Base-by-base conservation (phyloP, 2,888 invertebrate genomes). In the Eupeodes latifasciatus region DNA sequence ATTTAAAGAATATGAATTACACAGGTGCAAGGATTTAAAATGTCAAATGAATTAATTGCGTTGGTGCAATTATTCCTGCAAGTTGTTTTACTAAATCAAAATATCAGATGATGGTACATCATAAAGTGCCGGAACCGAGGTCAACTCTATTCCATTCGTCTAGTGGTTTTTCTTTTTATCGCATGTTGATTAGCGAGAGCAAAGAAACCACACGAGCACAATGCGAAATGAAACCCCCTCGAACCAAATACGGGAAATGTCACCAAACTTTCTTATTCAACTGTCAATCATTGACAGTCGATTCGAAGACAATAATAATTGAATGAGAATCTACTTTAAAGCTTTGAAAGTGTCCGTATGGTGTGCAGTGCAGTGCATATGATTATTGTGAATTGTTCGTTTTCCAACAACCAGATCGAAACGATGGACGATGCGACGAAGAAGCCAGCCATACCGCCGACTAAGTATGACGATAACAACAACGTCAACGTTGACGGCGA, bases 251-350 rank as follows among this genome's bases (percentile, higher is more conserved):
- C 74, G 88, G 88, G 74, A 81, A 88, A 88, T 88, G 88, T 88
- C 88, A 88, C 84, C 84, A 88, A 88, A 88, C 81, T 88, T 84
- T 88, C 81, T 84, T 78, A 88, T 88, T 88, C 88, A 88, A 77
- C 88, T 81, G 88, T 88, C 88, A 88, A 88, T 88, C 88, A 88
- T 87, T 84, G 88, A 84, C 88, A 84, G 88, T 81, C 74, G 84
- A 84, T 81, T 77, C 71, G 77, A 88, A 77, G 88, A 88, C 88
- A 88, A 88, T 78, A 88, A 88, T 88, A 88, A 88, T 88, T 88
- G 88, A 88, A 88, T 81, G 88, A 84, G 88, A 87, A 84, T 83
- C 62, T 49, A 79, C 82, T 85, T 57, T 64, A 76, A 67, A 77
- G 81, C 85, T 78, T 64, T 84, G 76, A 55, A 55, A 83, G 82